phyloP scores from a whole-genome alignment of 2,888 invertebrate genomes.

The Zhuqinia jingwanae region DNA sequence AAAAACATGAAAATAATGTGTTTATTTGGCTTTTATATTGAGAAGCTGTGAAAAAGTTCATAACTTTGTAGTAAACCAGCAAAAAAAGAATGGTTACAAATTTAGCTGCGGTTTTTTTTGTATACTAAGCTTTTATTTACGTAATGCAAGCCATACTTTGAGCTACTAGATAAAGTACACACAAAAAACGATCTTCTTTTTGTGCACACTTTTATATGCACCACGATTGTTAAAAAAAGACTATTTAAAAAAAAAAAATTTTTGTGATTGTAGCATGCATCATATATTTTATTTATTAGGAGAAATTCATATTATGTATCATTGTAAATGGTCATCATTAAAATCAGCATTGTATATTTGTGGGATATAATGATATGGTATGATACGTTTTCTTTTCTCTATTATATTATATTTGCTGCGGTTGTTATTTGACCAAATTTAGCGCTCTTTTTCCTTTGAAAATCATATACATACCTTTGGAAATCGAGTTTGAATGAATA shows the following conservation, averaged over 20 bases:
- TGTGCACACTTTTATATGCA: background rate
- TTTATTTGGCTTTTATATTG: background rate
- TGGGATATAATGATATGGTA: too few relatives aligned
- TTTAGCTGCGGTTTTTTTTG: background rate
- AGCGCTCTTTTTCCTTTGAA: too few relatives aligned
- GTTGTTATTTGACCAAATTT: background rate
- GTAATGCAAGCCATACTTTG: background rate
- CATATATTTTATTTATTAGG: conserved; percentile 55
- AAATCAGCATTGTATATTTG: background rate
- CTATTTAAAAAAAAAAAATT: conserved; percentile 34
- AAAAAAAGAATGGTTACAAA: background rate
- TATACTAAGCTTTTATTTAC: background rate
- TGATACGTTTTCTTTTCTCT: background rate
- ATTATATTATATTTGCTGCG: background rate
- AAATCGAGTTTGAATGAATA: too few relatives aligned
- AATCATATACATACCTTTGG: too few relatives aligned
- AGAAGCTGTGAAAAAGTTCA: background rate
- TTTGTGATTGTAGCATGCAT: conserved; percentile 40
- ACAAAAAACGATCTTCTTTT: too few relatives aligned
- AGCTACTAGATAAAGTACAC: too few relatives aligned
- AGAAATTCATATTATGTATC: conserved; percentile 47
- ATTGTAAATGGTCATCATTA: conserved; percentile 22
- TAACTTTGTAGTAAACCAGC: background rate
- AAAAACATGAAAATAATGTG: too few relatives aligned
- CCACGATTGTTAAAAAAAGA: background rate